phyloP scores from a whole-genome alignment of 2,888 invertebrate genomes.

The Dynastes maya region DNA sequence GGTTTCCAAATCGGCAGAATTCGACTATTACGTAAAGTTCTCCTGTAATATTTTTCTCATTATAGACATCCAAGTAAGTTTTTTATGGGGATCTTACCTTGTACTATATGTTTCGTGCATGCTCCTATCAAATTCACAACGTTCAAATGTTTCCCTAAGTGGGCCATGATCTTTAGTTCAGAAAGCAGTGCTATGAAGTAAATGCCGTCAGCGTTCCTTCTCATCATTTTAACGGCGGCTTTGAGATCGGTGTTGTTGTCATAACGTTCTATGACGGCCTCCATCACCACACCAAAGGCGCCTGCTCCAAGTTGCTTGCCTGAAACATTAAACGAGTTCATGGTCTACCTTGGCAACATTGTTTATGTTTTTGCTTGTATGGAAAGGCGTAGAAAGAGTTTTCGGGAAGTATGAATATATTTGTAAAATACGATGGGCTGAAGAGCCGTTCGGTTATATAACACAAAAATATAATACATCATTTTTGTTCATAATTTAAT shows the following conservation, averaged over 20 bases:
- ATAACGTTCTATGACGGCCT: conserved; percentile 88
- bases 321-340: conserved; percentile 64
- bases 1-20: conserved; percentile 93
- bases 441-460: too few relatives aligned
- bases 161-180: conserved; percentile 96
- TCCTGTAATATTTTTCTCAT: conserved; percentile 72
- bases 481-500: too few relatives aligned
- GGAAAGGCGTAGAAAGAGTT: neutral
- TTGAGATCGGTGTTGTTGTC: conserved; percentile 82
- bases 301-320: conserved; percentile 94
- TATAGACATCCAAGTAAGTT: too few relatives aligned
- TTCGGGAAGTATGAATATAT: too few relatives aligned
- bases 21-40: conserved; percentile 95
- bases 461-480: too few relatives aligned
- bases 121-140: conserved; percentile 96
- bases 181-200: conserved; percentile 91
- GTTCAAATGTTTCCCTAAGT: conserved; percentile 94
- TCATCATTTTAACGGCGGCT: conserved; percentile 97
- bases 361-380: too few relatives aligned
- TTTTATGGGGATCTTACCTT: conserved; percentile 76
- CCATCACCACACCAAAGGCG: conserved; percentile 95
- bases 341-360: too few relatives aligned
- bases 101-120: conserved; percentile 90
- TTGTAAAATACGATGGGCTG: too few relatives aligned
- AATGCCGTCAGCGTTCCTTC: conserved; percentile 87